phyloP scores from a whole-genome alignment of 2,888 invertebrate genomes.

The Tenthredo mesomela region DNA sequence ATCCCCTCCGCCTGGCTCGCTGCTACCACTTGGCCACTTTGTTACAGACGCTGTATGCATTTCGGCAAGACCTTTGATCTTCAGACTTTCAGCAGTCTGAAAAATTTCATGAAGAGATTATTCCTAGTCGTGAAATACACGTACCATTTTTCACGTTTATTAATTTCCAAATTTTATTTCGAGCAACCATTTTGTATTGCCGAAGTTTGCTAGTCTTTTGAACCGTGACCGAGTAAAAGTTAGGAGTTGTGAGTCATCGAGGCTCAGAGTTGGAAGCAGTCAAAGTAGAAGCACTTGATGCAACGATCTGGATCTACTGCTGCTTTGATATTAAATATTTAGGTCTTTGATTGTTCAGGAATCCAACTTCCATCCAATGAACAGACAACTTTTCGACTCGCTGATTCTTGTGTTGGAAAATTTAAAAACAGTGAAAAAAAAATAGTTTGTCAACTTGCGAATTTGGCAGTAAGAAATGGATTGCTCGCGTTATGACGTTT shows the following conservation, averaged over 20 bases:
- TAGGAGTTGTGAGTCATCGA: neutral
- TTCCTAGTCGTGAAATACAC: neutral
- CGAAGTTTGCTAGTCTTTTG: neutral
- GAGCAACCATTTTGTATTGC: neutral
- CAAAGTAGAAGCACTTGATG: neutral
- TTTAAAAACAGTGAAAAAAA: neutral
- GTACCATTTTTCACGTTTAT: neutral
- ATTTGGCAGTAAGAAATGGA: neutral
- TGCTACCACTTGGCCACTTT: constrained; percentile 83
- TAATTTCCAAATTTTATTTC: neutral
- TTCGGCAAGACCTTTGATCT: constrained; percentile 93
- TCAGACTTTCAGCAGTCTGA: constrained; percentile 92
- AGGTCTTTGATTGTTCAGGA: neutral
- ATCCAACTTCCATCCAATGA: neutral
- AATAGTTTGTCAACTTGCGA: neutral
- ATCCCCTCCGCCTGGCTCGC: constrained; percentile 72
- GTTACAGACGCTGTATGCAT: constrained; percentile 89
- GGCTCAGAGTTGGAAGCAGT: neutral
- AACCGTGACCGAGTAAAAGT: neutral
- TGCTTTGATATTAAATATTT: neutral
- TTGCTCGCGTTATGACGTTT: neutral
- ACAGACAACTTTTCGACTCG: neutral
- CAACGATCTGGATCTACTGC: neutral
- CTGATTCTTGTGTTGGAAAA: neutral
- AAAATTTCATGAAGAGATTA: constrained; percentile 67